phyloP scores from a whole-genome alignment of 1,140 invertebrate species.

The Parasteatoda tepidariorum region DNA sequence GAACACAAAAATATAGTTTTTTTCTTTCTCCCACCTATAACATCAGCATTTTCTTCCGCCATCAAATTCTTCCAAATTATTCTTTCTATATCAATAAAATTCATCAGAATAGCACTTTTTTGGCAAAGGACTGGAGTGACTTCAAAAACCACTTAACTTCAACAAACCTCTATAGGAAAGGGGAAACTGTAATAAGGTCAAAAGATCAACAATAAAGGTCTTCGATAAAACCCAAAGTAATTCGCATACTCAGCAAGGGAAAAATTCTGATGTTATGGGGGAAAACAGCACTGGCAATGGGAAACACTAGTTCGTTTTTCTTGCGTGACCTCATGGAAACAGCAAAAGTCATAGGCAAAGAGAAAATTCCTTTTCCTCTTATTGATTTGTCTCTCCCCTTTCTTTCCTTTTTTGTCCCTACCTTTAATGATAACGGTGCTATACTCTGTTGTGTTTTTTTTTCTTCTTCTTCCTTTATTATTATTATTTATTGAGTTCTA shows the following conservation, averaged over 20 bases:
- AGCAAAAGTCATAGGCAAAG: constrained; percentile 49
- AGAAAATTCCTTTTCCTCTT: constrained; percentile 53
- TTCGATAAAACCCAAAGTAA: constrained; percentile 56
- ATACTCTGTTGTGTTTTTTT: constrained; percentile 9
- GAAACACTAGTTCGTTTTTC: constrained; percentile 47
- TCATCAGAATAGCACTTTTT: constrained; percentile 51
- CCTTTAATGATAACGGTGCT: constrained; percentile 48
- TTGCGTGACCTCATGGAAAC: constrained; percentile 43
- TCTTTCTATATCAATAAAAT: constrained; percentile 35
- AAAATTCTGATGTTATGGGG: not conserved
- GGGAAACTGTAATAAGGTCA: constrained; percentile 56
- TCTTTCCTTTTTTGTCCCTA: constrained; percentile 16
- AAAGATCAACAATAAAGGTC: constrained; percentile 57
- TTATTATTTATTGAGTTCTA: constrained; percentile 48
- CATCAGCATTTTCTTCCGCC: constrained; percentile 38
- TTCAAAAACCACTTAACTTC: constrained; percentile 60
- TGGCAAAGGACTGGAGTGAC: constrained; percentile 14
- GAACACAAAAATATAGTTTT: too few relatives aligned
- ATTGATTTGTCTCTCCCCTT: constrained; percentile 48
- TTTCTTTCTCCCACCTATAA: too few relatives aligned
- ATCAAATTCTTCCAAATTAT: constrained; percentile 27
- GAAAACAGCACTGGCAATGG: not conserved
- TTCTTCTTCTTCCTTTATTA: constrained; percentile 25
- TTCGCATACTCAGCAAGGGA: constrained; percentile 57
- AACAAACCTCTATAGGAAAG: constrained; percentile 34